A percentile compares a stretch with the other conserved stretches of the same genome.
Conservation (phyloP, 2,888 invertebrate genomes). For the Anticlea derivata region DNA sequence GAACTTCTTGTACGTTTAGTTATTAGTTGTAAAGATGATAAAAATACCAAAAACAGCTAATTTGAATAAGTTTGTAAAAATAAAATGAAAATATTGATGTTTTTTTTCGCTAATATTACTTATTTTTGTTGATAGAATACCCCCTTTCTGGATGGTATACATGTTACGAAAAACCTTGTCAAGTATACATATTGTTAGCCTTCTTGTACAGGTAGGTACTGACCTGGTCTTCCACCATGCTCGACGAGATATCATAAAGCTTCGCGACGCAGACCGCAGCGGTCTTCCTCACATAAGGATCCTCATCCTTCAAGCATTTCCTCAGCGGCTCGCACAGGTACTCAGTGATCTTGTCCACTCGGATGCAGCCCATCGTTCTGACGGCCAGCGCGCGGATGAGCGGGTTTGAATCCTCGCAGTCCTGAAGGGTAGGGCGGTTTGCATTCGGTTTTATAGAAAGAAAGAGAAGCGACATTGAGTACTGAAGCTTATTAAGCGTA, state of each 20-base stretch:
- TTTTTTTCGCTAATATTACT: too few relatives aligned
- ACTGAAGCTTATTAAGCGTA: slow-evolving; percentile 61
- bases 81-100: too few relatives aligned
- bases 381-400: slow-evolving; percentile 99
- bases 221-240: slow-evolving; percentile 85
- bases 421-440: slow-evolving; percentile 82
- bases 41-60: too few relatives aligned
- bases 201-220: not conserved
- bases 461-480: slow-evolving; percentile 28
- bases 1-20: too few relatives aligned
- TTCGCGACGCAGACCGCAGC: slow-evolving; percentile 99
- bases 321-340: slow-evolving; percentile 98
- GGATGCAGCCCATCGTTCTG: slow-evolving; percentile 99
- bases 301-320: slow-evolving; percentile 97
- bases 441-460: slow-evolving; percentile 11
- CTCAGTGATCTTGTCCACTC: slow-evolving; percentile 99
- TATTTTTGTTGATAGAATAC: too few relatives aligned
- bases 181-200: too few relatives aligned
- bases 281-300: slow-evolving; percentile 98
- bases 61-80: too few relatives aligned
- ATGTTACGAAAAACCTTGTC: too few relatives aligned
- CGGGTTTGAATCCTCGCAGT: slow-evolving; percentile 99
- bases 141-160: too few relatives aligned
- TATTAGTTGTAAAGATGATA: too few relatives aligned
- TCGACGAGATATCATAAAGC: slow-evolving; percentile 96